Evolutionary conservation across 2,113 vertebrate genomes (phyloP).

Genomic region (Chaenogobius annularis): DNA sequence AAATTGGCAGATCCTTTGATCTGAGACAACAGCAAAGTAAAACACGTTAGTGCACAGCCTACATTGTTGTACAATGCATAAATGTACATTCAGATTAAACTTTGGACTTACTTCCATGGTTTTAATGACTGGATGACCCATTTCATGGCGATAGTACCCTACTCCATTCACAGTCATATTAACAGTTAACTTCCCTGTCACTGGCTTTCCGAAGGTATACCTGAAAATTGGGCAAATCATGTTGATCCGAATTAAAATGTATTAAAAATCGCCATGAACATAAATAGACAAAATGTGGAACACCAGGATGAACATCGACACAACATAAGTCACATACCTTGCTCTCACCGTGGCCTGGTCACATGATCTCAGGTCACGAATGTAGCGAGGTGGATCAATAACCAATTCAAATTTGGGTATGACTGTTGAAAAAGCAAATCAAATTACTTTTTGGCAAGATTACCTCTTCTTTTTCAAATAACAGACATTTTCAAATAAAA

Average conservation of each 20-base stretch:
- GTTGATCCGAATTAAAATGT: neutral
- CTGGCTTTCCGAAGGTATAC: conserved; percentile 91
- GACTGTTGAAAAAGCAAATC: conserved; percentile 67
- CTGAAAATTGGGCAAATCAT: conserved; percentile 56
- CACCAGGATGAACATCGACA: neutral
- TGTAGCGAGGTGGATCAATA: conserved; percentile 82
- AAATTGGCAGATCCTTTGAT: conserved; percentile 85
- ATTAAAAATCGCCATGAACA: neutral
- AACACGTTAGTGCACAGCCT: neutral
- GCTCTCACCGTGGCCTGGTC: conserved; percentile 86
- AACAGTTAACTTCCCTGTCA: conserved; percentile 83
- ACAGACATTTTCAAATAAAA: neutral
- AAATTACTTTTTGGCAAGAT: neutral
- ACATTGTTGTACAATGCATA: neutral
- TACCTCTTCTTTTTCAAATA: neutral
- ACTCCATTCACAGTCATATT: conserved; percentile 94
- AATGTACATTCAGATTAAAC: neutral
- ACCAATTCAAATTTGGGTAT: conserved; percentile 88
- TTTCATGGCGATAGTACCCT: conserved; percentile 91
- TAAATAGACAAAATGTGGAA: neutral
- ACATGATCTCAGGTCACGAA: conserved; percentile 82
- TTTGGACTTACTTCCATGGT: conserved; percentile 82
- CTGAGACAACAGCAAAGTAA: conserved; percentile 62
- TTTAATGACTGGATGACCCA: conserved; percentile 87
- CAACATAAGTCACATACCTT: conserved; percentile 73